Conservation (phyloP, 2,888 invertebrate species). For the Trachelus tabidus region DNA sequence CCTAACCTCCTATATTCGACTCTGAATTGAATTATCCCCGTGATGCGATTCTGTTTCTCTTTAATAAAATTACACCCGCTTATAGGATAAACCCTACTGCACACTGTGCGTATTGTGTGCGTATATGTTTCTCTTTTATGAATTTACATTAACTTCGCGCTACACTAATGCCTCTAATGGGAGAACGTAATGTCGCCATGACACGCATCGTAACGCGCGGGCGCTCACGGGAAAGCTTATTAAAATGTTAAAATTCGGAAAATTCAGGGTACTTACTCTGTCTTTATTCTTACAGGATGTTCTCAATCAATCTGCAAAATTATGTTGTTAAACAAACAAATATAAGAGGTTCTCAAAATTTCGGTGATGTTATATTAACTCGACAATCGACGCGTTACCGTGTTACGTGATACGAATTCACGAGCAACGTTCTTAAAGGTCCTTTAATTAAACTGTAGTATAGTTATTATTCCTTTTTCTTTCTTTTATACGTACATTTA, state of each 20-base stretch:
- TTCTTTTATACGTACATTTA: neutral
- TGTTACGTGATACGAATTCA: neutral
- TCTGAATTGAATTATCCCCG: neutral
- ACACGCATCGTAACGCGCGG: neutral
- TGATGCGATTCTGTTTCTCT: neutral
- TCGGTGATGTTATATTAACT: neutral
- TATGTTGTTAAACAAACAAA: neutral
- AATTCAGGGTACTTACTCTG: neutral
- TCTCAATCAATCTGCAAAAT: neutral
- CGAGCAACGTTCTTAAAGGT: neutral
- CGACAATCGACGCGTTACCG: neutral
- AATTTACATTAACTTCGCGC: neutral
- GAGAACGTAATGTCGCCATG: neutral
- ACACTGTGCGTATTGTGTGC: neutral
- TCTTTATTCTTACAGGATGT: neutral
- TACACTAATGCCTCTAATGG: neutral
- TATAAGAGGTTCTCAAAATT: neutral
- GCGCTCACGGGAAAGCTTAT: neutral
- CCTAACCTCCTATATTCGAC: neutral
- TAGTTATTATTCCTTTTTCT: neutral
- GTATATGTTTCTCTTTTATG: neutral
- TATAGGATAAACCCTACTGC: neutral
- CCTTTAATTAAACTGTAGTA: neutral
- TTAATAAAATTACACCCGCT: neutral
- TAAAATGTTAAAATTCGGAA: neutral